Conservation (phyloP, 2,113 vertebrate genomes). For the Bettongia penicillata region DNA sequence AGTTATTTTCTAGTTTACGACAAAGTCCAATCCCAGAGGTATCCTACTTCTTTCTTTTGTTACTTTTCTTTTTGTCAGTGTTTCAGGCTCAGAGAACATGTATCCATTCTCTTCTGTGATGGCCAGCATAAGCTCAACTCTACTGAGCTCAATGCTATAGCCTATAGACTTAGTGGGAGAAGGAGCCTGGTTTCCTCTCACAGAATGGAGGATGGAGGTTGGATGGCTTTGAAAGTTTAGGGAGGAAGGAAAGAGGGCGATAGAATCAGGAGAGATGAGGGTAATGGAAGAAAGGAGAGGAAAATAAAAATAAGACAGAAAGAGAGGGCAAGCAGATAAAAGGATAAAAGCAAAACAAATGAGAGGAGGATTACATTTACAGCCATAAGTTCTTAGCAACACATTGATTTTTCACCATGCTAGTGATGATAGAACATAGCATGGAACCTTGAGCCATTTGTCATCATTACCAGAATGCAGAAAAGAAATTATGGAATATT, state of each 20-base stretch:
- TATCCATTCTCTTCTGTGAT: background rate
- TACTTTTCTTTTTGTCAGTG: background rate
- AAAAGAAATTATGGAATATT: conserved; percentile 64
- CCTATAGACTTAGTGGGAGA: background rate
- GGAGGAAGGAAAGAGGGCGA: rapidly evolving
- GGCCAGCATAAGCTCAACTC: background rate
- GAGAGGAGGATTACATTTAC: conserved; percentile 9
- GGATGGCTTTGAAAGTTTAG: background rate
- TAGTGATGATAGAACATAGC: conserved; percentile 39
- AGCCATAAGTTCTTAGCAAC: conserved; percentile 34
- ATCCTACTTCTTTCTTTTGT: background rate
- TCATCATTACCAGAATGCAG: conserved; percentile 62
- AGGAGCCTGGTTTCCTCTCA: background rate
- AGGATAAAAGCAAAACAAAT: background rate
- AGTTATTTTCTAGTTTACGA: background rate
- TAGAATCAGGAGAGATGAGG: background rate
- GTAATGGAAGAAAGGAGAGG: background rate
- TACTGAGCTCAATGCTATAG: background rate
- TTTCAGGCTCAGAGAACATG: background rate
- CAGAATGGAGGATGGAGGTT: background rate
- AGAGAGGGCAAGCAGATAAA: background rate
- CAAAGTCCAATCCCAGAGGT: too few relatives aligned
- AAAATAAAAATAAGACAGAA: background rate
- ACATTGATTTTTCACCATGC: conserved; percentile 59
- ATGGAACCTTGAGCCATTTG: conserved; percentile 51